Evolutionary conservation across 2,797 vertebrate species (phyloP).

Genomic region (Enteromius radiatus): DNA sequence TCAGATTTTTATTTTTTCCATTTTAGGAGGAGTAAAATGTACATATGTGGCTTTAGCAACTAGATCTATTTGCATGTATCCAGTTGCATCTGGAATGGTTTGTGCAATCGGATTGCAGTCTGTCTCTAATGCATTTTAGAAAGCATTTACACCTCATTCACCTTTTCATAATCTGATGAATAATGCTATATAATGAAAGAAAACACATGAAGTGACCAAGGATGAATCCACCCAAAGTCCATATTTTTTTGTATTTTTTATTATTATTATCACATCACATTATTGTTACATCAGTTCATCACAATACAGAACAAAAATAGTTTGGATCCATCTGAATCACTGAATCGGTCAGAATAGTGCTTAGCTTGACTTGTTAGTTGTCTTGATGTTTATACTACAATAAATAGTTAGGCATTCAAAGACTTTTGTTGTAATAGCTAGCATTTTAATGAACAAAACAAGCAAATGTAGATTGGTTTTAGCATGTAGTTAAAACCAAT

Average conservation of each 20-base stretch:
- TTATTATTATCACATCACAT: too few species aligned
- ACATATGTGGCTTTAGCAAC: background rate
- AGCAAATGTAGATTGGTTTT: background rate
- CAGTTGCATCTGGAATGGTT: constrained; percentile 2
- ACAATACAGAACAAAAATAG: background rate
- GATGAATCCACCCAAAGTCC: background rate
- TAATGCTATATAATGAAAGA: background rate
- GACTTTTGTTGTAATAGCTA: background rate
- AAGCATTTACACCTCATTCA: background rate
- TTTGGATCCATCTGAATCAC: background rate
- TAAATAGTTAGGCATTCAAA: background rate
- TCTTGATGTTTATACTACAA: background rate
- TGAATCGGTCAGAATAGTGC: background rate
- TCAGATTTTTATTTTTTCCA: background rate
- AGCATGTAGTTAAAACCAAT: constrained; percentile 5
- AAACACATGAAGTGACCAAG: background rate
- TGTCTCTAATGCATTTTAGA: background rate
- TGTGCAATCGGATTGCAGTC: background rate
- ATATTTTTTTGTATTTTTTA: background rate
- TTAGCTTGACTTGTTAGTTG: background rate
- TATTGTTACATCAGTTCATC: background rate
- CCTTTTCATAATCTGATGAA: background rate
- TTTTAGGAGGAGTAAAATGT: background rate
- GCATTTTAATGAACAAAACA: background rate
- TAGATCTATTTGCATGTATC: background rate